Conservation (phyloP, 2,113 vertebrate species). For the Pelecanus crispus region DNA sequence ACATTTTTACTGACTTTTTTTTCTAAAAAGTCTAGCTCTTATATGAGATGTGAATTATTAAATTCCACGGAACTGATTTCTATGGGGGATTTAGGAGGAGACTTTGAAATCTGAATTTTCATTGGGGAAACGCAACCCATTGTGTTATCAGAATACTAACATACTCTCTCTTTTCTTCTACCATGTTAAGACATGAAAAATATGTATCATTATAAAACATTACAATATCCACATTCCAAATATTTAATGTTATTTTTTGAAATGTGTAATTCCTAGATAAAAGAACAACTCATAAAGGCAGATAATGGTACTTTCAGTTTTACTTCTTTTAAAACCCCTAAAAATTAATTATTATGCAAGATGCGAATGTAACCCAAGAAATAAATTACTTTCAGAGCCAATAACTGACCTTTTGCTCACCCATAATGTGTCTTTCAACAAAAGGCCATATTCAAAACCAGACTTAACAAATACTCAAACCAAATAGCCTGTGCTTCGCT, state of each 20-base stretch:
- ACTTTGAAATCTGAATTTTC: neutral
- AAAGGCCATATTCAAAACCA: slow-evolving; percentile 16
- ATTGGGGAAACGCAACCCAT: neutral
- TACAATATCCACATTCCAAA: neutral
- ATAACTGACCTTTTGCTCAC: neutral
- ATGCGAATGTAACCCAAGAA: neutral
- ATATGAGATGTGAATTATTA: neutral
- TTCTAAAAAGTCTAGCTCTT: neutral
- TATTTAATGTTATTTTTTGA: neutral
- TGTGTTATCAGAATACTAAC: neutral
- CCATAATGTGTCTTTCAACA: neutral
- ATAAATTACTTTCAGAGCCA: neutral
- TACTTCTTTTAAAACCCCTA: neutral
- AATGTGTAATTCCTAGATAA: neutral
- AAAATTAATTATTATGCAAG: neutral
- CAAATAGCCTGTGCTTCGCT: neutral
- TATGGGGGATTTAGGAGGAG: neutral
- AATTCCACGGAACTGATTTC: neutral
- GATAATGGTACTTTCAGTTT: neutral
- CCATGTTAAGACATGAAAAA: neutral
- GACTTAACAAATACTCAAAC: neutral
- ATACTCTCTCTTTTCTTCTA: neutral
- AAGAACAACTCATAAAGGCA: neutral
- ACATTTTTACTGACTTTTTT: neutral
- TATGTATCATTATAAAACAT: neutral